These are phyloP conservation scores for Cherax destructor DNA, from an alignment of 1,140 invertebrate species.

Conservation along the genomic window DNA sequence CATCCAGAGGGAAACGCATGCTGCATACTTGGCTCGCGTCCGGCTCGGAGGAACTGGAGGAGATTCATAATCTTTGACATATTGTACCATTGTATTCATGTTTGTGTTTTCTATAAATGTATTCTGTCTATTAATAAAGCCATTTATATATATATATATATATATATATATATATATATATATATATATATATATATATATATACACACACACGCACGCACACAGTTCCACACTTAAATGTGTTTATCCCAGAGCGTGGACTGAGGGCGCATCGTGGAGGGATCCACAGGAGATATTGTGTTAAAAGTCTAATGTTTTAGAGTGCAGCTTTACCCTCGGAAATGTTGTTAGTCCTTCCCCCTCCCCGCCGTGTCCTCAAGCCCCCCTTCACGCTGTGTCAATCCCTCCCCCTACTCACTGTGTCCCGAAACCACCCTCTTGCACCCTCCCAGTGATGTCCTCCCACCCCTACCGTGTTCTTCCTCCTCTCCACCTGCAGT, in stretches of 20 bases:
- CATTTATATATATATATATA: too few species aligned
- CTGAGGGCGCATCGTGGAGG: not conserved
- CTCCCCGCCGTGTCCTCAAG: not conserved
- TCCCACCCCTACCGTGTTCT: not conserved
- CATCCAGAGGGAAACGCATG: too few species aligned
- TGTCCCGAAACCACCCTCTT: not conserved
- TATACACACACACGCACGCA: too few species aligned
- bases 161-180: too few species aligned
- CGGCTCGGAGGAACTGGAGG: too few species aligned
- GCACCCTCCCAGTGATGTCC: not conserved
- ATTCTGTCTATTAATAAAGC: too few species aligned
- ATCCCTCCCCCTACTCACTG: not conserved
- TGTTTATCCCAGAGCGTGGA: not conserved
- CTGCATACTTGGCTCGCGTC: too few species aligned
- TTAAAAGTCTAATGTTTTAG: slow-evolving; percentile 5
- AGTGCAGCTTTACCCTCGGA: not conserved
- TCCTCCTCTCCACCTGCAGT: not conserved
- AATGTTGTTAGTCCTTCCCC: not conserved
- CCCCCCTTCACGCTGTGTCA: not conserved
- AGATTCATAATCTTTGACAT: too few species aligned
- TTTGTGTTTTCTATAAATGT: too few species aligned
- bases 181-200: too few species aligned
- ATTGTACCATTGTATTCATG: too few species aligned
- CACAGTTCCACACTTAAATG: not conserved
- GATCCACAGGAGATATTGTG: not conserved